Conservation (phyloP, 2,888 invertebrate species). For the Disparrhopalites patrizii region DNA sequence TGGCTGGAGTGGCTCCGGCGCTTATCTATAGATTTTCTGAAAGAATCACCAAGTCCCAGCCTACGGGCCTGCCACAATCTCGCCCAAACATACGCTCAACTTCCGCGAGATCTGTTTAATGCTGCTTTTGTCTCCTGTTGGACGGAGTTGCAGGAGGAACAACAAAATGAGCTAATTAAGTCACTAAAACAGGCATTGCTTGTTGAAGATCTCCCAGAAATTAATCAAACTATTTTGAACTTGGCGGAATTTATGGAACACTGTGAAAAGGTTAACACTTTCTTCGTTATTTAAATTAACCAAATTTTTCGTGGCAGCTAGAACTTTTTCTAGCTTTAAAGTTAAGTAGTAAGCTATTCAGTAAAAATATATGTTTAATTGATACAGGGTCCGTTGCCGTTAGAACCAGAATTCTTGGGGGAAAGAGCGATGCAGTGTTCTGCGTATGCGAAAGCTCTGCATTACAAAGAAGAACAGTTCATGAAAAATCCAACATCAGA, state of each 20-base stretch:
- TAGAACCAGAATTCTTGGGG: constrained; percentile 81
- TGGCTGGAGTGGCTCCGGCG: constrained; percentile 97
- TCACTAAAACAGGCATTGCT: constrained; percentile 84
- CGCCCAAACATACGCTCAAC: constrained; percentile 89
- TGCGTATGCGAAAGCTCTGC: constrained; percentile 74
- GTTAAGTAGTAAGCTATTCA: neutral
- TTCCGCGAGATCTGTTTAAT: constrained; percentile 95
- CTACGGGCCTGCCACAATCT: constrained; percentile 85
- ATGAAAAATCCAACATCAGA: constrained; percentile 74
- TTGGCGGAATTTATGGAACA: constrained; percentile 99
- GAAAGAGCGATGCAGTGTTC: constrained; percentile 93
- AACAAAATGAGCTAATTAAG: constrained; percentile 77
- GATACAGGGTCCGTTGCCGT: constrained; percentile 77
- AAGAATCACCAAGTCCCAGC: constrained; percentile 93
- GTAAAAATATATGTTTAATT: too few species aligned
- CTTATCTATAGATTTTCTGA: constrained; percentile 85
- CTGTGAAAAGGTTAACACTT: constrained; percentile 76
- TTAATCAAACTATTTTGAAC: constrained; percentile 93
- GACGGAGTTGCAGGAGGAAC: constrained; percentile 81
- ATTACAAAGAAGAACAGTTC: constrained; percentile 92
- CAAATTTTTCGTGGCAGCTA: too few species aligned
- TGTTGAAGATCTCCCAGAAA: constrained; percentile 90
- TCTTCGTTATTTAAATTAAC: too few species aligned
- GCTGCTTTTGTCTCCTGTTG: constrained; percentile 99
- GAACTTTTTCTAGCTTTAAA: neutral